Conservation (phyloP, 2,888 invertebrate genomes). For the Harpalus rufipes region DNA sequence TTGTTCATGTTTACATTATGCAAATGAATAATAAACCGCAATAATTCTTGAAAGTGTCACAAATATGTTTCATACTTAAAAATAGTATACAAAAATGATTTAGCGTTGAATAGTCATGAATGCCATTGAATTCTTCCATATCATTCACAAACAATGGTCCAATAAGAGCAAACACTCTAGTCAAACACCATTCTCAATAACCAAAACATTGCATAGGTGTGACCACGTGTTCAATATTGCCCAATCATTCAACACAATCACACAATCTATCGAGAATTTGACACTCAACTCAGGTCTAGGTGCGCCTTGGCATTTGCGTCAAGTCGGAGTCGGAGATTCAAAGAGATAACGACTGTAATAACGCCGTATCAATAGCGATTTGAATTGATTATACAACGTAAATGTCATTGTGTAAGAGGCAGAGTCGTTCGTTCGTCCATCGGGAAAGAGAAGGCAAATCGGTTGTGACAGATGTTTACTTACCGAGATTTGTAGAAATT, state of each 20-base stretch:
- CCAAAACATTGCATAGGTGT: conserved; percentile 46
- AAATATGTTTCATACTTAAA: not conserved
- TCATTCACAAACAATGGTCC: conserved; percentile 18
- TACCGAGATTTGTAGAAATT: conserved; percentile 40
- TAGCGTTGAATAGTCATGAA: not conserved
- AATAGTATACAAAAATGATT: not conserved
- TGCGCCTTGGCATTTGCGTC: conserved; percentile 29
- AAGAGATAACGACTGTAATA: conserved; percentile 61
- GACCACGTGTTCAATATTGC: conserved; percentile 50
- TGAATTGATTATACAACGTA: conserved; percentile 56
- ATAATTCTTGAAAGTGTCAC: not conserved
- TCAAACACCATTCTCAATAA: conserved; percentile 32
- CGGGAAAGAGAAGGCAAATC: conserved; percentile 10
- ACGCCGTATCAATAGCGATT: conserved; percentile 45
- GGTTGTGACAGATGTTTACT: conserved; percentile 48
- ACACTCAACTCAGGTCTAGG: conserved; percentile 30
- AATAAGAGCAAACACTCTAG: conserved; percentile 11
- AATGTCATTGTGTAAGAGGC: conserved; percentile 58
- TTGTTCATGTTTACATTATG: not conserved
- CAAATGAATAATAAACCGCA: not conserved
- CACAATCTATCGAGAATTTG: conserved; percentile 29
- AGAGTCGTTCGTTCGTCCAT: not conserved
- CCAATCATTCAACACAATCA: conserved; percentile 40
- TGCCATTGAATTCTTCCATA: conserved; percentile 13
- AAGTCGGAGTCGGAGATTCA: conserved; percentile 40